Percentiles rank a stretch among this genome's conserved stretches.
These are phyloP conservation scores for Actinernus sp. DNA, from an alignment of 92 coral and sea anemone genomes.

Conservation along the genomic window DNA sequence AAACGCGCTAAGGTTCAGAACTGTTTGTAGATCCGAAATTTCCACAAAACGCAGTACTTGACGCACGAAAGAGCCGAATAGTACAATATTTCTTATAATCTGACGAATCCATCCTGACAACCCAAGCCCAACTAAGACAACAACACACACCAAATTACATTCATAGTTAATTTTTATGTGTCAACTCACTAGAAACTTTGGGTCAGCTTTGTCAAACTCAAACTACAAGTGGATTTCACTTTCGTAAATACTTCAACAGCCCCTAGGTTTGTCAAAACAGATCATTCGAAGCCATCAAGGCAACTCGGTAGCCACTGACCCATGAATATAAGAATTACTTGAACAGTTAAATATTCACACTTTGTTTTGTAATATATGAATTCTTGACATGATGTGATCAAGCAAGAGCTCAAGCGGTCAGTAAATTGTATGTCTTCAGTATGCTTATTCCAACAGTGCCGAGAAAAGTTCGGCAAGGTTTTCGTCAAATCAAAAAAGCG, in stretches of 20 bases:
- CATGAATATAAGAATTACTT: slow-evolving; percentile 66
- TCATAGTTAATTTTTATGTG: slow-evolving; percentile 88
- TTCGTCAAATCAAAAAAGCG: slow-evolving; percentile 19
- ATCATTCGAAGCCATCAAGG: slow-evolving; percentile 11
- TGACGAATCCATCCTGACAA: background rate
- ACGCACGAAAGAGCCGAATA: background rate
- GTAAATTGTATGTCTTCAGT: slow-evolving; percentile 19
- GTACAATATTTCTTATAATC: background rate
- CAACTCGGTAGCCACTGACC: slow-evolving; percentile 75
- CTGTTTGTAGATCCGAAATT: slow-evolving; percentile 42
- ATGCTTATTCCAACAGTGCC: slow-evolving; percentile 22
- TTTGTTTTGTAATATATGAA: slow-evolving; percentile 70
- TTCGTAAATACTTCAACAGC: slow-evolving; percentile 56
- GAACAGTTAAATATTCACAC: slow-evolving; percentile 78
- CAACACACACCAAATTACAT: slow-evolving; percentile 73
- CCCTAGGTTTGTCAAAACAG: slow-evolving; percentile 10
- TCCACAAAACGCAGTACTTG: background rate
- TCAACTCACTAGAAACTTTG: slow-evolving; percentile 83
- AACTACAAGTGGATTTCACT: slow-evolving; percentile 83
- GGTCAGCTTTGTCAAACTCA: slow-evolving; percentile 93
- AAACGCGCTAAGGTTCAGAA: slow-evolving; percentile 63
- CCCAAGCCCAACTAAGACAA: slow-evolving; percentile 61
- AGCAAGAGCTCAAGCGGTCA: slow-evolving; percentile 70
- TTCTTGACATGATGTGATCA: slow-evolving; percentile 69
- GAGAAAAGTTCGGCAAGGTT: slow-evolving; percentile 18